Percentiles rank a stretch among this genome's conserved stretches.
Evolutionary conservation across 2,113 vertebrate species (phyloP).

Genomic region (Nesoenas mayeri): DNA sequence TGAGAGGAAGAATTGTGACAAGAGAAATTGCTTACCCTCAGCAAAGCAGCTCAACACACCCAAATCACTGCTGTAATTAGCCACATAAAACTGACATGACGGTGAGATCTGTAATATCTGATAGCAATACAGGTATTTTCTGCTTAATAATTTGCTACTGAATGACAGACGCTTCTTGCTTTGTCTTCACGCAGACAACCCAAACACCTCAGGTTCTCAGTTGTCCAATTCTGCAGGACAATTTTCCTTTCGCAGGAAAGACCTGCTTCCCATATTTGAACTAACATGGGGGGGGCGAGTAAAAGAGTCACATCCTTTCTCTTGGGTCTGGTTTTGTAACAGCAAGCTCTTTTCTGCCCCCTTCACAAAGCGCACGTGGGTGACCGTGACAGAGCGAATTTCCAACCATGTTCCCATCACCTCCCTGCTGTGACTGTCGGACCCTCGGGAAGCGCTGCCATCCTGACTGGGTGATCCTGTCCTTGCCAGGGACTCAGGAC

Average conservation of each 20-base stretch:
- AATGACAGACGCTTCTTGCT: neutral
- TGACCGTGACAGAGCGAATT: fast-evolving
- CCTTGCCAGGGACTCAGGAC: neutral
- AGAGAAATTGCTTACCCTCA: conserved; percentile 21
- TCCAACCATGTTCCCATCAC: fast-evolving
- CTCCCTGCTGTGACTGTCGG: fast-evolving
- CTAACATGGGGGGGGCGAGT: neutral
- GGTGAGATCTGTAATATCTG: neutral
- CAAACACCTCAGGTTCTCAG: neutral
- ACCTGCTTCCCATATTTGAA: neutral
- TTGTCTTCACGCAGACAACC: neutral
- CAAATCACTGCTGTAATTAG: neutral
- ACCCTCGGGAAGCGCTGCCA: neutral
- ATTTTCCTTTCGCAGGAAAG: neutral
- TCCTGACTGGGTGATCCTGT: neutral
- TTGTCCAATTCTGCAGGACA: neutral
- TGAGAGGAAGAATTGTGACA: conserved; percentile 10
- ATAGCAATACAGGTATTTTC: neutral
- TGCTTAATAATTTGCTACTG: neutral
- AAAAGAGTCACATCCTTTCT: neutral
- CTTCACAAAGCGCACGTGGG: neutral
- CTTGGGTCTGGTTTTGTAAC: neutral
- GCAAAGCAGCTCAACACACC: neutral
- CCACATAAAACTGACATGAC: neutral
- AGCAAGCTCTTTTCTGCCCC: neutral